Base-by-base conservation (phyloP, 2,113 vertebrate species). In the Clarias gariepinus region DNA sequence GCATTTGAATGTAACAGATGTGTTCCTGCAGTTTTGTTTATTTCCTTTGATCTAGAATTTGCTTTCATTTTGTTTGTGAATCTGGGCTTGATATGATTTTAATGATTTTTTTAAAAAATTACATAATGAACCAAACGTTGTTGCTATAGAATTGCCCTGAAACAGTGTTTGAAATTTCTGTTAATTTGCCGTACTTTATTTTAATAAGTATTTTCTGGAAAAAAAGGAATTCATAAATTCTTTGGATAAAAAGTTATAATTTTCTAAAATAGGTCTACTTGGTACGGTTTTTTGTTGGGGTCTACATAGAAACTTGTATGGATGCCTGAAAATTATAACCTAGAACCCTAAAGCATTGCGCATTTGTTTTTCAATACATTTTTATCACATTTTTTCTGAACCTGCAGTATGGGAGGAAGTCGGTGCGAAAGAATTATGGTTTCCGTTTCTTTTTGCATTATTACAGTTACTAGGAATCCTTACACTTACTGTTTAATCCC, bases 381-480 rank as follows among this genome's bases (percentile, higher is more conserved):
- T 36, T 71, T 21, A 2, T 19, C 19, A 18, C 3, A 12, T 25
- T 52, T 52, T 76, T 76, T 8, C 12, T n/a, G 19, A 15, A 12
- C 25, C 2, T 53, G 23, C 73, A 12, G 41, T 28, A 55, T 0
- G 15, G 25, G 47, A 28, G 7, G 52, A 55, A 77, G n/a, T 77
- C n/a, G 25, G 21, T 55, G 53, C 47, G 1, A 77, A 4, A n/a
- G 47, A 53, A 77, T n/a, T 15, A 53, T 52, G 11, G 47, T 77
- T 52, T 77, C 47, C 3, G 47, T 78, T 78, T 78, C 52, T 78
- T 78, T 78, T 78, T 78, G 41, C 47, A 77, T 15, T 25, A 25
- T 33, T 74, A 6, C 41, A 52, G 13, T 73, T 74, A 52, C 21
- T 74, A 52, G 52, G 52, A 25, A 74, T 74, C 71, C 71, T 25